Base-by-base conservation (phyloP, 2,113 vertebrate species). In the Epinephelus lanceolatus region DNA sequence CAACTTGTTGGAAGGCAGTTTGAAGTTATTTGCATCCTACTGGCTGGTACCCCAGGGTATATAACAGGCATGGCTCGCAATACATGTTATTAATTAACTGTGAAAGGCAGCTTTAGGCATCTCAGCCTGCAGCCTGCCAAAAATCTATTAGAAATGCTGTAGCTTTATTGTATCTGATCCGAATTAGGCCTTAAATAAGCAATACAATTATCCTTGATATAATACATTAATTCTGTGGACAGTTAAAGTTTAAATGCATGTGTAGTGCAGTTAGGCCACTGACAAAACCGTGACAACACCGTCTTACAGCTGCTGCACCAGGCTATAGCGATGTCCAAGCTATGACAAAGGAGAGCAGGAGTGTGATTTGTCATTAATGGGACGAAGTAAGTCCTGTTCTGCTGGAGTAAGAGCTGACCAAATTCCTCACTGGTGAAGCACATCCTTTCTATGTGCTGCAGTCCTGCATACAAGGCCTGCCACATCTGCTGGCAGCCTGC, bases 341-440 rank as follows among this genome's bases (percentile, higher is more conserved):
- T 53, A 1, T 62, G 57, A 74, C 40, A 67, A 83, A 86, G 52
- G 42, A 62, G 70, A 61, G 63, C 25, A 30, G n/a, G 57, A n/a
- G 71, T 49, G 27, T 62, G 77, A 91, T 80, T 76, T 88, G 84
- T 79, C 88, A 87, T 92, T 86, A 94, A 88, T 81, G 83, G 83
- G 84, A 87, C 69, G 67, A 30, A 80, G 63, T 23, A 78, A 62
- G 85, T 82, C 65, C 78, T 56, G 72, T 65, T 74, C 61, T 74
- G 74, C 33, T 86, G 87, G 73, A 75, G 68, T 42, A 65, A 49
- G n/a, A 59, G 62, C 62, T 59, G 82, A 86, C 71, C 65, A 40
- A 93, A 93, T 91, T 93, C 92, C 88, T 93, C 78, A 56, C 83
- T 81, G 85, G 84, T 94, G 91, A 95, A 93, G 86, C 84, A 88